Conservation (phyloP, 2,797 vertebrate genomes). For the Steatocranus sp. region DNA sequence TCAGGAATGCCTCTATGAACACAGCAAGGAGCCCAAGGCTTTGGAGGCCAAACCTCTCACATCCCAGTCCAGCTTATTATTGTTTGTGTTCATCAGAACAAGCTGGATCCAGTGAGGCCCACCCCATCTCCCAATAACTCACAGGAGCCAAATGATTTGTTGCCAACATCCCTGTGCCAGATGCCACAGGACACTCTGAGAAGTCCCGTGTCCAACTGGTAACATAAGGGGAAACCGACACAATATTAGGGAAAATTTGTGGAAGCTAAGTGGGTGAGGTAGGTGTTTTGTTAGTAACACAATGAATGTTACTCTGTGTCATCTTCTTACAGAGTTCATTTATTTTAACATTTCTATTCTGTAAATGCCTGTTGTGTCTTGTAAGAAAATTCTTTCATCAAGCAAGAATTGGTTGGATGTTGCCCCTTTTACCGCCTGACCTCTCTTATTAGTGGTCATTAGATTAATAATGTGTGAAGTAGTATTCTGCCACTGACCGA, state of each 20-base stretch:
- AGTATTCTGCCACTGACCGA: neutral
- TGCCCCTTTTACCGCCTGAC: constrained; percentile 21
- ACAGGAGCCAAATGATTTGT: neutral
- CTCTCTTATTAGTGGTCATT: constrained; percentile 12
- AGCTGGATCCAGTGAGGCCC: neutral
- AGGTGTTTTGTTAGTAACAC: neutral
- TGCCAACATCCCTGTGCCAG: neutral
- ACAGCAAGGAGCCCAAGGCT: neutral
- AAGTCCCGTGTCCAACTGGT: neutral
- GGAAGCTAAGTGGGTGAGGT: neutral
- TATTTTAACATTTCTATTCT: constrained; percentile 34
- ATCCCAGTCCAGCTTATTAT: neutral
- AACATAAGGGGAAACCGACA: neutral
- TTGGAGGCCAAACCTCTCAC: neutral
- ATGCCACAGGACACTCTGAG: neutral
- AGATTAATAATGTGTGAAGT: constrained; percentile 9
- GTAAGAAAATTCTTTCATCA: constrained; percentile 59
- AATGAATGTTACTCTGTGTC: constrained; percentile 30
- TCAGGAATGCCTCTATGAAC: neutral
- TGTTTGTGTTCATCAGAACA: neutral
- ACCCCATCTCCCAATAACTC: neutral
- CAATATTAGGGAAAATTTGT: neutral
- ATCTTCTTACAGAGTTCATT: constrained; percentile 21
- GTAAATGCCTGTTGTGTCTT: constrained; percentile 50
- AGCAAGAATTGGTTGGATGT: constrained; percentile 48